Evolutionary conservation across 2,797 vertebrate genomes (phyloP).

Genomic region (Nyctalus aviator): DNA sequence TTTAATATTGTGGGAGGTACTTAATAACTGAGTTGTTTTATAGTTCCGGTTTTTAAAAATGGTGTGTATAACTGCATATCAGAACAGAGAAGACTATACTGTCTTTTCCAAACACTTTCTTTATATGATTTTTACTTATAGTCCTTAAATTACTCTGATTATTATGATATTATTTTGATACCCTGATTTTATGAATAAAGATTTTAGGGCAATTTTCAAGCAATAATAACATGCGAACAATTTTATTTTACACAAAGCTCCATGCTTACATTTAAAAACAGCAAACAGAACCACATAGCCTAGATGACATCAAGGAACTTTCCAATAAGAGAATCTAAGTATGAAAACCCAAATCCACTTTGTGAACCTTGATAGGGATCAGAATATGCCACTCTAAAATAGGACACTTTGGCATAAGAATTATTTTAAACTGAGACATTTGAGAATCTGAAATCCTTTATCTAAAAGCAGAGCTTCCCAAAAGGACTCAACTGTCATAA

Average conservation of each 20-base stretch:
- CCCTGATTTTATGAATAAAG: slow-evolving; percentile 67
- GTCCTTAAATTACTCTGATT: slow-evolving; percentile 76
- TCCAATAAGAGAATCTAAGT: neutral
- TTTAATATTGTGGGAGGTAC: slow-evolving; percentile 77
- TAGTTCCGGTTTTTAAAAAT: slow-evolving; percentile 68
- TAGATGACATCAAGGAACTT: slow-evolving; percentile 29
- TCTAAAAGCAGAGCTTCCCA: neutral
- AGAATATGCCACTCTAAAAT: neutral
- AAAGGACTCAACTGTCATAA: neutral
- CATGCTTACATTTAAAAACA: slow-evolving; percentile 27
- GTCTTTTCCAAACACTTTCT: slow-evolving; percentile 75
- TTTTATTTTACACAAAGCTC: slow-evolving; percentile 71
- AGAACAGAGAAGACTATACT: slow-evolving; percentile 78
- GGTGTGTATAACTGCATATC: slow-evolving; percentile 63
- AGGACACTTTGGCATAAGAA: neutral
- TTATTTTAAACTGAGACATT: slow-evolving; percentile 10
- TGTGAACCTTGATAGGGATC: neutral
- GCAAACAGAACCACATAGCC: neutral
- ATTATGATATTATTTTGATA: slow-evolving; percentile 75
- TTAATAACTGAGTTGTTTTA: slow-evolving; percentile 80
- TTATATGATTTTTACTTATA: slow-evolving; percentile 70
- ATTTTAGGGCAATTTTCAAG: slow-evolving; percentile 78
- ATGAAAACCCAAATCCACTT: neutral
- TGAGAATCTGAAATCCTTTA: slow-evolving; percentile 2
- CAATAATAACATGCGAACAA: slow-evolving; percentile 60